These are phyloP conservation scores for Philopotamus ludificatus DNA, from an alignment of 1,140 invertebrate species.

Conservation along the genomic window DNA sequence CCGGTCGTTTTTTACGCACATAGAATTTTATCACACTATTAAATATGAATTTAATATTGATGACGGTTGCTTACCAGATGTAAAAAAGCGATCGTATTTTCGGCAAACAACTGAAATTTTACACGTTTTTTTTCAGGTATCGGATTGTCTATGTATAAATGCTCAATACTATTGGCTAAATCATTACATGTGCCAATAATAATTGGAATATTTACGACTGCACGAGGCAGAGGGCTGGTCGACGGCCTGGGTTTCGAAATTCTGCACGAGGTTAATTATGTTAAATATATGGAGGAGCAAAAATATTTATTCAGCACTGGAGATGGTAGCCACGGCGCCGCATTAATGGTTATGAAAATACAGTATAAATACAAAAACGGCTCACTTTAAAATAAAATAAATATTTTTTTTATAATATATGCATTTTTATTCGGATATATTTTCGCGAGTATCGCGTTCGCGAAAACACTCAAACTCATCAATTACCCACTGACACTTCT, in stretches of 20 bases:
- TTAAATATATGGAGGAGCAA: slow-evolving; percentile 55
- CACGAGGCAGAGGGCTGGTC: slow-evolving; percentile 52
- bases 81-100: slow-evolving; percentile 2
- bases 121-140: slow-evolving; percentile 47
- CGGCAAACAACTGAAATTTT: slow-evolving; percentile 6
- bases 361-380: background rate
- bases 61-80: slow-evolving; percentile 20
- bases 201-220: slow-evolving; percentile 58
- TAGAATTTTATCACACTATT: slow-evolving; percentile 41
- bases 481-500: slow-evolving; percentile 9
- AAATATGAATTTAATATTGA: slow-evolving; percentile 40
- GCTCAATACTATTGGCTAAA: slow-evolving; percentile 50
- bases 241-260: slow-evolving; percentile 53
- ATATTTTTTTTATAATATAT: background rate
- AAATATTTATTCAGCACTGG: slow-evolving; percentile 60
- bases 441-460: too few relatives aligned
- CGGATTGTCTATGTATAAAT: slow-evolving; percentile 51
- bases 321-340: slow-evolving; percentile 60
- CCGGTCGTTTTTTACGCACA: slow-evolving; percentile 35
- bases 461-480: slow-evolving; percentile 1
- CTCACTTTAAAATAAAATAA: background rate
- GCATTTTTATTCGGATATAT: too few relatives aligned
- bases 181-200: slow-evolving; percentile 54
- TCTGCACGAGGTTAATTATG: slow-evolving; percentile 58
- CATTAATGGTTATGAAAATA: slow-evolving; percentile 56